Percentiles rank a stretch among this genome's conserved stretches.
Evolutionary conservation across 2,888 invertebrate genomes (phyloP).

Genomic region (Drosophila koepferae): DNA sequence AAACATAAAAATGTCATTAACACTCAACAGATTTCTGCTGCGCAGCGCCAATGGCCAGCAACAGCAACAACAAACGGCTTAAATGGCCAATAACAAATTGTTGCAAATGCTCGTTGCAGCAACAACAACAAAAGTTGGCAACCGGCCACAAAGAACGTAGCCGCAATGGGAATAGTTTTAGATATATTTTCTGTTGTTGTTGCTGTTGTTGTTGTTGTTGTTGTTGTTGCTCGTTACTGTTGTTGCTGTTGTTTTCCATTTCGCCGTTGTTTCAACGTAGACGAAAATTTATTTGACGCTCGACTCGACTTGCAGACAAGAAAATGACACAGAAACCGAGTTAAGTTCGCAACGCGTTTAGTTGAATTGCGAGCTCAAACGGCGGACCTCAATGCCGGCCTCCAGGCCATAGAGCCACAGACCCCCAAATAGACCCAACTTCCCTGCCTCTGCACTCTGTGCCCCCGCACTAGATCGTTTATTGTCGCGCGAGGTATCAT

Average conservation of each 20-base stretch:
- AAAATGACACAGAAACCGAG: conserved; percentile 81
- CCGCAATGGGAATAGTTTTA: conserved; percentile 55
- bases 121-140: conserved; percentile 21
- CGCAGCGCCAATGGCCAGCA: conserved; percentile 59
- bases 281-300: conserved; percentile 80
- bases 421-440: not conserved
- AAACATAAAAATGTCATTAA: conserved; percentile 80
- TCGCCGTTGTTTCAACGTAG: conserved; percentile 54
- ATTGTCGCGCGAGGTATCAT: conserved; percentile 71
- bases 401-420: conserved; percentile 1
- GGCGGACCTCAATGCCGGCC: conserved; percentile 17
- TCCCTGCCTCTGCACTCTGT: not conserved
- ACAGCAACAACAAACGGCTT: conserved; percentile 59
- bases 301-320: conserved; percentile 72
- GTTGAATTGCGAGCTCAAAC: conserved; percentile 58
- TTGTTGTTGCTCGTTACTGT: conserved; percentile 18
- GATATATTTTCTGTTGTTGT: conserved; percentile 19
- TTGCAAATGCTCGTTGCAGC: conserved; percentile 67
- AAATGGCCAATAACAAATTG: conserved; percentile 81
- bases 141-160: conserved; percentile 49
- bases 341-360: conserved; percentile 69
- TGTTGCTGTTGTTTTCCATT: conserved; percentile 45
- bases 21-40: conserved; percentile 77
- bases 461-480: conserved; percentile 35
- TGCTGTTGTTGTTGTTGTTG: conserved; percentile 24